phyloP scores from a whole-genome alignment of 2,113 vertebrate species.

The Poicephalus gulielmi region DNA sequence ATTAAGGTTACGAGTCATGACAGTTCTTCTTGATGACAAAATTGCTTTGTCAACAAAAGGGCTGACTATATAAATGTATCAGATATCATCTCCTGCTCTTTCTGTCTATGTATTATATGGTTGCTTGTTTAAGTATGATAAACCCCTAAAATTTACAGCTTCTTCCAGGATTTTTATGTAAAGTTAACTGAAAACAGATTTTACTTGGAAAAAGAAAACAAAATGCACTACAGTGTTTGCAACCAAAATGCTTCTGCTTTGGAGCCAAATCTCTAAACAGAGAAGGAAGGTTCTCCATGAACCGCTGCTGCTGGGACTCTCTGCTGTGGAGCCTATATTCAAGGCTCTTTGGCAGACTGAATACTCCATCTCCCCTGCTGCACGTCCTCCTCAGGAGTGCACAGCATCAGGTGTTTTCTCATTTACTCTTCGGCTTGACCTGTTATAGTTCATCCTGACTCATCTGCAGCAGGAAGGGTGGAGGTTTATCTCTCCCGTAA shows the following conservation, averaged over 20 bases:
- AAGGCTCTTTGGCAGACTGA: not conserved
- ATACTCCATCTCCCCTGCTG: not conserved
- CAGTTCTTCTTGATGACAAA: slow-evolving; percentile 10
- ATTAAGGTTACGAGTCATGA: not conserved
- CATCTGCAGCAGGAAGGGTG: not conserved
- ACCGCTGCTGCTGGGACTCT: not conserved
- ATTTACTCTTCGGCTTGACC: not conserved
- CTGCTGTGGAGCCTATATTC: not conserved
- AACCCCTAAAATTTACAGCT: slow-evolving; percentile 25
- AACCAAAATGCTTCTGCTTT: not conserved
- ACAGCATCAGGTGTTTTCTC: not conserved
- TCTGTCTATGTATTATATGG: not conserved
- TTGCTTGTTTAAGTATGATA: not conserved
- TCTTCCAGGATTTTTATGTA: slow-evolving; percentile 12
- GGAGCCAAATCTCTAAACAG: not conserved
- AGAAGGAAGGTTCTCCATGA: not conserved
- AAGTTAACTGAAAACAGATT: slow-evolving; percentile 43
- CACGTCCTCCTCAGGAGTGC: not conserved
- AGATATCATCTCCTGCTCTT: not conserved
- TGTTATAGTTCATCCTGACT: not conserved
- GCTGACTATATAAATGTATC: not conserved
- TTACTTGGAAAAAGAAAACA: slow-evolving; percentile 1
- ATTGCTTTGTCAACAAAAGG: slow-evolving; percentile 38
- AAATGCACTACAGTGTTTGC: not conserved
- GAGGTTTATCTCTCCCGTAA: not conserved